Evolutionary conservation across 2,797 vertebrate genomes (phyloP), one percentile per base, ranked within the genome.

Genomic region (Cirrhinus molitorella): DNA sequence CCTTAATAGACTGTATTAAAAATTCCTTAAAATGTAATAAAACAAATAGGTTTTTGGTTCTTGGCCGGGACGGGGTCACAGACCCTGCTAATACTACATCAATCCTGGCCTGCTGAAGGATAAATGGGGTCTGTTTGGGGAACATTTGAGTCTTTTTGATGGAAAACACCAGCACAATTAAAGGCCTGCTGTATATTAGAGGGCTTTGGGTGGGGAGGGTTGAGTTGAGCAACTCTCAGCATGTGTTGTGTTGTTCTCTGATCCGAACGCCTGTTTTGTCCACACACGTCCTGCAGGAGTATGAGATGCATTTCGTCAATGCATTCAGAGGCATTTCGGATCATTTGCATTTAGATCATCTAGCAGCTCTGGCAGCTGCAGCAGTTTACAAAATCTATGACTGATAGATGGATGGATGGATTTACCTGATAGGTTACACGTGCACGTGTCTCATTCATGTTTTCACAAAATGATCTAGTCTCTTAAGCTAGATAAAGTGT

Each of bases 1-100:
- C 96, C 96, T 97, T 99, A 99, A 99, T 98, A 97, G 98, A 95
- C 96, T 98, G 97, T 97, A 99, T 99, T 99, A 98, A 98, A 98
- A 88, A 97, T 98, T 96, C 97, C 96, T 98, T 87, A 96, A 98
- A 96, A 96, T 96, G 92, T 94, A 93, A 94, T 96, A 95, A 95
- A 95, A 95, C 90, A 90, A 93, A 94, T 94, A 93, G 92, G 91
- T 91, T 91, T 86, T 90, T 91, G 90, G 93, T 87, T 81, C 88
- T 86, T 90, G 88, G 87, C 68, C 84, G 49, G 85, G 89, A 65
- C 85, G 83, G 83, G 80, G 85, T 91, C 87, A 90, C 87, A 76
- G 89, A 88, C 90, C 31, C 89, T 57, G 53, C 80, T 85, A 86
- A 87, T 73, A 90, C 80, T 87, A 91, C 94, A 96, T 96, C 93